Percentiles rank a stretch among this genome's conserved stretches.
phyloP scores from a whole-genome alignment of 92 coral and sea anemone genomes.

The Desmophyllum pertusum region DNA sequence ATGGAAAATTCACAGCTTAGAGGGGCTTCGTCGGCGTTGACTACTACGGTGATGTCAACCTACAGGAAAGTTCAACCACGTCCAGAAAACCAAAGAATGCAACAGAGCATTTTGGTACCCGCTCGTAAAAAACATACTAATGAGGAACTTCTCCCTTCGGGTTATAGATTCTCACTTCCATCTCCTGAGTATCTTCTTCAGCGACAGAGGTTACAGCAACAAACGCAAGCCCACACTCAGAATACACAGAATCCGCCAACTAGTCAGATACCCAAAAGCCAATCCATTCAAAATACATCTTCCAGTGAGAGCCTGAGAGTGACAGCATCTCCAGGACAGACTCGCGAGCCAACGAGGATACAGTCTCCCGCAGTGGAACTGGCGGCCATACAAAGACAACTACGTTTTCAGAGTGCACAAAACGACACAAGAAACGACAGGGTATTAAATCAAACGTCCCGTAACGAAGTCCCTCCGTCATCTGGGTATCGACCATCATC shows the following conservation, averaged over 20 bases:
- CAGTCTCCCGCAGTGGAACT: not conserved
- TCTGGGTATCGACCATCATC: constrained; percentile 6
- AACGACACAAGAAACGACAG: not conserved
- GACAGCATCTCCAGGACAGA: not conserved
- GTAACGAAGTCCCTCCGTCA: not conserved
- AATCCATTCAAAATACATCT: constrained; percentile 6
- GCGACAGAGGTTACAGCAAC: constrained; percentile 27
- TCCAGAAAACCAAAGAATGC: not conserved
- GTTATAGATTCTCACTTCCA: constrained; percentile 30
- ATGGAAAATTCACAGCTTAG: not conserved
- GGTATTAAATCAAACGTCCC: not conserved
- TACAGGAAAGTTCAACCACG: not conserved
- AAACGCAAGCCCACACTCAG: constrained; percentile 19
- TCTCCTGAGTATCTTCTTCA: constrained; percentile 52
- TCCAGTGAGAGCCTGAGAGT: not conserved
- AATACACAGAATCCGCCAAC: not conserved
- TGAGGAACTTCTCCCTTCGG: constrained; percentile 34
- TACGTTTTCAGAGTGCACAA: not conserved
- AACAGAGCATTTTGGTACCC: constrained; percentile 22
- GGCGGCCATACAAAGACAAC: not conserved
- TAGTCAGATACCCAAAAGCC: not conserved
- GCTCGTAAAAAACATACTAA: constrained; percentile 24
- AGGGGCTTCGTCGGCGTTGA: not conserved
- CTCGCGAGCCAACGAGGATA: not conserved
- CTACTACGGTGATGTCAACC: not conserved